Evolutionary conservation across 2,113 vertebrate species (phyloP).

Genomic region (Carassius auratus): DNA sequence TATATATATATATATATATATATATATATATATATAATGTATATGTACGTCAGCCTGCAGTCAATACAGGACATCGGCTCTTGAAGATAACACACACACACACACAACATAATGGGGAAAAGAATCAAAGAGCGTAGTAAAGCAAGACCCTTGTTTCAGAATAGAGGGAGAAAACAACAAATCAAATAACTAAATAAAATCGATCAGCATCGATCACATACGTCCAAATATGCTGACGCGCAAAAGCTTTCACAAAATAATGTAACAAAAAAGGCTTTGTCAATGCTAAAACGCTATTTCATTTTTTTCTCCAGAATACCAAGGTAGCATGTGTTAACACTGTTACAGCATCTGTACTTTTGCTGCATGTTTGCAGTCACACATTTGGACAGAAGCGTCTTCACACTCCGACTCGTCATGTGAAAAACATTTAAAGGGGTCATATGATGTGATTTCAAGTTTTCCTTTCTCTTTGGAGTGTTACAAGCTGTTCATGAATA

Average conservation of each 20-base stretch:
- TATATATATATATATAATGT: conserved; percentile 69
- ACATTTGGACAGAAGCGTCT: not conserved
- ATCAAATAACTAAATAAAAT: conserved; percentile 4
- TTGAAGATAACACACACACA: conserved; percentile 68
- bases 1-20: conserved; percentile 44
- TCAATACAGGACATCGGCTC: conserved; percentile 88
- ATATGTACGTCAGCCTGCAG: conserved; percentile 86
- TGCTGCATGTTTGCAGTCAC: conserved; percentile 27
- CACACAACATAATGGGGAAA: not conserved
- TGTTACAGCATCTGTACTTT: conserved; percentile 56
- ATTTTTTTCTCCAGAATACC: conserved; percentile 65
- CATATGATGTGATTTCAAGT: no score
- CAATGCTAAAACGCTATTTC: conserved; percentile 50
- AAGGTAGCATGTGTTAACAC: conserved; percentile 64
- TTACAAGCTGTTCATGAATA: no score
- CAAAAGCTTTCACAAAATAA: conserved; percentile 60
- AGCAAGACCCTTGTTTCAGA: conserved; percentile 66
- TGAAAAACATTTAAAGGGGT: no score
- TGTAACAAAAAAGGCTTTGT: conserved; percentile 55
- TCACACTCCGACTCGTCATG: not conserved
- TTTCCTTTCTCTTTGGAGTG: no score
- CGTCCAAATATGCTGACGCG: conserved; percentile 52
- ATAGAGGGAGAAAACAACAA: conserved; percentile 22
- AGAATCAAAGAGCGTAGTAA: conserved; percentile 68
- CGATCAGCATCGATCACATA: conserved; percentile 42